Percentiles rank a stretch among this genome's conserved stretches.
Conservation (phyloP, 2,797 vertebrate species). For the Cossypha niveicapilla region DNA sequence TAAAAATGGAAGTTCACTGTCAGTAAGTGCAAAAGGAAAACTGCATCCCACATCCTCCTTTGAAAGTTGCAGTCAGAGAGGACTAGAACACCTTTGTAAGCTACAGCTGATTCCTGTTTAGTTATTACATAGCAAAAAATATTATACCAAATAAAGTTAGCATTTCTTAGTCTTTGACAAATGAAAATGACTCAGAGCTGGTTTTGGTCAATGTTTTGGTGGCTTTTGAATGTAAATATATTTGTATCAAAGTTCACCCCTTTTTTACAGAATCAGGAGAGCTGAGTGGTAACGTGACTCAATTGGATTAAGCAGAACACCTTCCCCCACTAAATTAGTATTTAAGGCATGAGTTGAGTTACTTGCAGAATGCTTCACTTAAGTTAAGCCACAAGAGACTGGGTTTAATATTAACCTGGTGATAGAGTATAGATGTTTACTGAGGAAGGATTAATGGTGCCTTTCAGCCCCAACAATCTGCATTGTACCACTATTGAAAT, state of each 20-base stretch:
- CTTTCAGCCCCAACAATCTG: background rate
- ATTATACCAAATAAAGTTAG: background rate
- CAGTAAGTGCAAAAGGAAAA: background rate
- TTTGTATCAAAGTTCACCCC: background rate
- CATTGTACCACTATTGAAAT: background rate
- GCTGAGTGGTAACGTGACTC: background rate
- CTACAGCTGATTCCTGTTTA: background rate
- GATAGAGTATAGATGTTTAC: background rate
- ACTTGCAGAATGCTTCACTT: background rate
- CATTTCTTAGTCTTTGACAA: background rate
- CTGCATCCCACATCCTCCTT: background rate
- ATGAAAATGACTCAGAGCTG: background rate
- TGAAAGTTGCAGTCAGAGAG: background rate
- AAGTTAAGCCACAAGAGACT: background rate
- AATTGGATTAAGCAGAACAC: background rate
- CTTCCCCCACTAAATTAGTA: background rate
- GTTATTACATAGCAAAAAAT: background rate
- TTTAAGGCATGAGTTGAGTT: background rate
- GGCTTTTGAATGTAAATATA: background rate
- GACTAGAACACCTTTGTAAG: background rate
- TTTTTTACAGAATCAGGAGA: background rate
- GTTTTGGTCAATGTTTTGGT: background rate
- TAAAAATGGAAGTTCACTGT: constrained; percentile 60
- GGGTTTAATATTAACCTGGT: background rate
- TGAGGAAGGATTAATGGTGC: background rate